A percentile compares a stretch with the other conserved stretches of the same genome.
phyloP scores from a whole-genome alignment of 2,797 vertebrate species.

The Lepilemur septentrionalis region DNA sequence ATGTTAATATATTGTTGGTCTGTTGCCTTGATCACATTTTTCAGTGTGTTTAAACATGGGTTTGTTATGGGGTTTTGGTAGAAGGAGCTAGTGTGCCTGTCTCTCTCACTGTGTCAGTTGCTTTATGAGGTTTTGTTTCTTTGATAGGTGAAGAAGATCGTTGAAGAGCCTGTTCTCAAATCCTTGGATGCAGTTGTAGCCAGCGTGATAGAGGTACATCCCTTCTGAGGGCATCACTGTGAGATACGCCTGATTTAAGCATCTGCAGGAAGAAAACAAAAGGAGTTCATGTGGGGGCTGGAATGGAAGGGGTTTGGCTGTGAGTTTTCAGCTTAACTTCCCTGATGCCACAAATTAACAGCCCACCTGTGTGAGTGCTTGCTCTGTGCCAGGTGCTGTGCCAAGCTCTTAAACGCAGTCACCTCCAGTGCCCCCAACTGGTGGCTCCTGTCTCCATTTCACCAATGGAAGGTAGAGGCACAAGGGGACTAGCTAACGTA shows the following conservation, averaged over 20 bases:
- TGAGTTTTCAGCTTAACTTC: not conserved
- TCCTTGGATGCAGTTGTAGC: constrained; percentile 89
- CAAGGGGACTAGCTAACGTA: not conserved
- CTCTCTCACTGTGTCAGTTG: not conserved
- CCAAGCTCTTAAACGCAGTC: not conserved
- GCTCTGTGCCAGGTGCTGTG: not conserved
- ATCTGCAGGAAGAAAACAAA: not conserved
- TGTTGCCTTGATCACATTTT: not conserved
- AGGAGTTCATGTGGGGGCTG: not conserved
- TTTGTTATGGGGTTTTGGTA: not conserved
- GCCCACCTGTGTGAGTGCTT: not conserved
- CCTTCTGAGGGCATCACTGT: not conserved
- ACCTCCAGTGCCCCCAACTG: not conserved
- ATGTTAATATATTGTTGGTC: not conserved
- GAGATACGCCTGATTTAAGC: not conserved
- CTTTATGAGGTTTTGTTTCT: constrained; percentile 2
- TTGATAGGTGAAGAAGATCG: constrained; percentile 92
- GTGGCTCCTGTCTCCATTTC: not conserved
- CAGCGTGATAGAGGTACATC: constrained; percentile 89
- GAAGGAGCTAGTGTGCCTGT: not conserved
- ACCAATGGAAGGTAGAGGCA: not conserved
- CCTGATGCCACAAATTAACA: not conserved
- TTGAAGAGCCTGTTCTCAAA: constrained; percentile 93
- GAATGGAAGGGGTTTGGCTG: not conserved
- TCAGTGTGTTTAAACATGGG: not conserved